Conservation (phyloP, 2,797 vertebrate genomes). For the Myotis planiceps region DNA sequence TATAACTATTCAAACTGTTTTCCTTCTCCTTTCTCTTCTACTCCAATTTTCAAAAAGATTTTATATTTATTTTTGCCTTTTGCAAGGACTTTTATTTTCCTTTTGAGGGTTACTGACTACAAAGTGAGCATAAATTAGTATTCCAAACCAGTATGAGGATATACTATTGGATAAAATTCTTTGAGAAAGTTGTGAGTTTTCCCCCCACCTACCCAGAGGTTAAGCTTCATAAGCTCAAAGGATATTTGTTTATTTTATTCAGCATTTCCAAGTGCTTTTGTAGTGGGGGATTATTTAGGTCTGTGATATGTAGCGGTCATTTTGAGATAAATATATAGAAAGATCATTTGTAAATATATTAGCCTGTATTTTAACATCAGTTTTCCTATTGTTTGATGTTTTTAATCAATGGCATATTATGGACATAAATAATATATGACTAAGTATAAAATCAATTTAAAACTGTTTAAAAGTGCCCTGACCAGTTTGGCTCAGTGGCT, state of each 20-base stretch:
- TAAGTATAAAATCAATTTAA: not conserved
- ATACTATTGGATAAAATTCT: conserved; percentile 6
- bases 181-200: not conserved
- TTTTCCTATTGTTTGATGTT: conserved; percentile 5
- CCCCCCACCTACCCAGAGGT: not conserved
- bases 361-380: not conserved
- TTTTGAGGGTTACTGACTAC: not conserved
- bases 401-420: not conserved
- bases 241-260: conserved; percentile 24
- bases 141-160: not conserved
- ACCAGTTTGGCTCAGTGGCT: too few species aligned
- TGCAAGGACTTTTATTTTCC: not conserved
- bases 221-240: not conserved
- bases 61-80: not conserved
- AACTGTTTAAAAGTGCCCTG: too few species aligned
- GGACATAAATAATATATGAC: not conserved
- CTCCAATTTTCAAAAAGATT: not conserved
- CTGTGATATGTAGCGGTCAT: not conserved
- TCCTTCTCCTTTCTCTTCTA: not conserved
- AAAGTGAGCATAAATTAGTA: not conserved
- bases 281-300: not conserved
- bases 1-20: not conserved
- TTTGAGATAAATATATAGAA: not conserved
- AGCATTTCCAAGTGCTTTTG: not conserved
- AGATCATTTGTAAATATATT: not conserved